Percentiles rank a stretch among this genome's conserved stretches.
Evolutionary conservation across 2,113 vertebrate species (phyloP).

Genomic region (Entomyzon cyanotis): DNA sequence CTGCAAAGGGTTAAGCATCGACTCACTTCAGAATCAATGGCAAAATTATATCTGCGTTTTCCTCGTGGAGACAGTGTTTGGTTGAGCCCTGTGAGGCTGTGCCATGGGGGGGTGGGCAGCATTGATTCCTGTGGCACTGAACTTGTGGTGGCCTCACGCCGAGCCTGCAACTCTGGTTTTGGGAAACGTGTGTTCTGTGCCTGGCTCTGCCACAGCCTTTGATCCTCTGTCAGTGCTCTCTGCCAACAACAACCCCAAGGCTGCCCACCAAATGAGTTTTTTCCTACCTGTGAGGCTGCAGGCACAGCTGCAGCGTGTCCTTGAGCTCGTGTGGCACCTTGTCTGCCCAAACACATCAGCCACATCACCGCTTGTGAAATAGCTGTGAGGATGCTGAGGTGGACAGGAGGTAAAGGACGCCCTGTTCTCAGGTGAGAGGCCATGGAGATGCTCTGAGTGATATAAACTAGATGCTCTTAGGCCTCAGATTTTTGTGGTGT

Average conservation of each 20-base stretch:
- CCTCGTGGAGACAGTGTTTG: neutral
- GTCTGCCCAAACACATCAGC: neutral
- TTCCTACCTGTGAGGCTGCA: neutral
- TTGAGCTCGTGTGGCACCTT: neutral
- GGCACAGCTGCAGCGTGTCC: neutral
- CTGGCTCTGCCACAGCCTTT: neutral
- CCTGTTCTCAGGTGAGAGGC: neutral
- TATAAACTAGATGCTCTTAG: neutral
- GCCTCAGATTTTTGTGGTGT: neutral
- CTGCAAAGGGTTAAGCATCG: neutral
- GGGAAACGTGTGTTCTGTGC: neutral
- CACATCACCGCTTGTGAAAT: rapidly evolving
- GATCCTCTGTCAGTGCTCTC: neutral
- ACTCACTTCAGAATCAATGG: neutral
- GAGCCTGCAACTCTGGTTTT: neutral
- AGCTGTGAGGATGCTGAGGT: neutral
- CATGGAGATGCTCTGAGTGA: neutral
- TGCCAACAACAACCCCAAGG: neutral
- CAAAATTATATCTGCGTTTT: neutral
- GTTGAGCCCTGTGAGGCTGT: neutral
- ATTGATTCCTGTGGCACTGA: neutral
- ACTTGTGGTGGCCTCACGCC: neutral
- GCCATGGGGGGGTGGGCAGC: neutral
- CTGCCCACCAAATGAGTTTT: neutral
- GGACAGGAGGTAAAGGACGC: neutral